Conservation (phyloP, 2,888 invertebrate species). For the Yponomeuta evonymella region DNA sequence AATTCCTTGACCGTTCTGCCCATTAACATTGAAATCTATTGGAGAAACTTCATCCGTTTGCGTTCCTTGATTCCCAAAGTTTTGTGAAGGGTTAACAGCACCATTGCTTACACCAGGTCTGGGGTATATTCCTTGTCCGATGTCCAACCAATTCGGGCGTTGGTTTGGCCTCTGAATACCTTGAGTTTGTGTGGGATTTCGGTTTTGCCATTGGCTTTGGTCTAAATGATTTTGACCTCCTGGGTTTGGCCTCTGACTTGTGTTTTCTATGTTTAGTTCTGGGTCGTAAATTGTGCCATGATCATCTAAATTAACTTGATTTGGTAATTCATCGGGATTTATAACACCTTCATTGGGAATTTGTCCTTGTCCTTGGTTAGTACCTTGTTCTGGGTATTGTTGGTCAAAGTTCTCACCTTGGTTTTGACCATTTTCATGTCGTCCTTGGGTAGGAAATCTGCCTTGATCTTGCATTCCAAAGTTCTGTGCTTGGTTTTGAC, state of each 20-base stretch:
- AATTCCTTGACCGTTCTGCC: background rate
- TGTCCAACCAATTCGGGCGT: background rate
- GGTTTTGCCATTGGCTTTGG: background rate
- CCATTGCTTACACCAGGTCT: background rate
- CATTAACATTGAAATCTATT: background rate
- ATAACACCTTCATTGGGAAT: background rate
- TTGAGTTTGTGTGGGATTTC: background rate
- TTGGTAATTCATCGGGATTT: background rate
- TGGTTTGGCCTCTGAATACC: background rate
- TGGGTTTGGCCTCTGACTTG: background rate
- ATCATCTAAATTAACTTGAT: constrained; percentile 20
- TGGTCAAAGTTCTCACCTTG: background rate
- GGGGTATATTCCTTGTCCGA: background rate
- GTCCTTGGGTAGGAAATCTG: constrained; percentile 22
- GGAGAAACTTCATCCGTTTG: background rate
- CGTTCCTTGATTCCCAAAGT: background rate
- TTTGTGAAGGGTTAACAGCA: background rate
- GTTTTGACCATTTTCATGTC: background rate
- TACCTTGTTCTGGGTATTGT: background rate
- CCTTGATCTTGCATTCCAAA: constrained; percentile 12
- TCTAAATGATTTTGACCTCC: constrained; percentile 17
- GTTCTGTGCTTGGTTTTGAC: constrained; percentile 16
- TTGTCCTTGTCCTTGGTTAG: constrained; percentile 2
- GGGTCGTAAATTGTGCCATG: constrained; percentile 11
- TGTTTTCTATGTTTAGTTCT: background rate